A percentile compares a stretch with the other conserved stretches of the same genome.
phyloP scores from a whole-genome alignment of 2,888 invertebrate genomes.

The Anarsia innoxiella region DNA sequence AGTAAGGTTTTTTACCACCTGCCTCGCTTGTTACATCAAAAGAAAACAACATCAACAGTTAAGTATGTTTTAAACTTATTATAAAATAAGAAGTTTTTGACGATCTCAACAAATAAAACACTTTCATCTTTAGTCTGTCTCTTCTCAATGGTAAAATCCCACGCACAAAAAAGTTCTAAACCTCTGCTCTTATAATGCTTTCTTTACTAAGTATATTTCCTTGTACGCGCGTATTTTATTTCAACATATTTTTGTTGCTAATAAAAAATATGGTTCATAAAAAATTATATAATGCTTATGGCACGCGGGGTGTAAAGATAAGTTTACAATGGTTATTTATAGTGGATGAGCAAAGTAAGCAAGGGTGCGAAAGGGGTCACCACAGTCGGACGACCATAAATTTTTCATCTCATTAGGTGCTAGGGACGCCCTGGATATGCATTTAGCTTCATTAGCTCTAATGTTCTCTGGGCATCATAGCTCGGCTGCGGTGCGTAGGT shows the following conservation, averaged over 20 bases:
- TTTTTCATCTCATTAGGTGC: slow-evolving; percentile 65
- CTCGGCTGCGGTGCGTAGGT: background rate
- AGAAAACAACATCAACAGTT: no score
- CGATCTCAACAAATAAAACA: no score
- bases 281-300: slow-evolving; percentile 2
- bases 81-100: no score
- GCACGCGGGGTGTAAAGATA: slow-evolving; percentile 11
- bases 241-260: slow-evolving; percentile 13
- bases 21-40: no score
- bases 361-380: slow-evolving; percentile 62
- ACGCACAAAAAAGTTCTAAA: slow-evolving; percentile 6
- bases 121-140: no score
- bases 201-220: slow-evolving; percentile 15
- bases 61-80: no score
- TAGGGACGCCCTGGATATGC: slow-evolving; percentile 54
- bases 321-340: slow-evolving; percentile 36
- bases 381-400: slow-evolving; percentile 59
- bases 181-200: slow-evolving; percentile 2
- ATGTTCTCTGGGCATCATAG: slow-evolving; percentile 27
- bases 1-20: no score
- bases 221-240: slow-evolving; percentile 12
- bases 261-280: slow-evolving; percentile 15
- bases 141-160: no score
- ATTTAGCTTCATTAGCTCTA: slow-evolving; percentile 46
- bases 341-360: slow-evolving; percentile 44